These are phyloP conservation scores for Ctenosaura bakeri DNA, from an alignment of 2,797 vertebrate genomes.

Conservation along the genomic window DNA sequence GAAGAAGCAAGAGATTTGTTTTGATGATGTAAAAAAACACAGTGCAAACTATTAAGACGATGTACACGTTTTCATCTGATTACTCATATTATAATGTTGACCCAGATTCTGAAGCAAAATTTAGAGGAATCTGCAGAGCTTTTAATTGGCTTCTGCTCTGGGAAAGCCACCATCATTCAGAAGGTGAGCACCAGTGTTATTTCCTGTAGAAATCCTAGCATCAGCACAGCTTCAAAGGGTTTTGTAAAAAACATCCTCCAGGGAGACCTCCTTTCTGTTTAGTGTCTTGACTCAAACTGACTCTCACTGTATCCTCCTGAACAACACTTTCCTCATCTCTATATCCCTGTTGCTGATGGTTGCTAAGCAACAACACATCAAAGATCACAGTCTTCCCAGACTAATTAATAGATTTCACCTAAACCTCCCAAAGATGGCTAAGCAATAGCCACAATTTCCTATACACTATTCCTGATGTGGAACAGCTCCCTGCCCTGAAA, in stretches of 20 bases:
- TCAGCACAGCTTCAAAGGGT: constrained; percentile 20
- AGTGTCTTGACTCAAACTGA: not conserved
- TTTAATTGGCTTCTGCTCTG: constrained; percentile 18
- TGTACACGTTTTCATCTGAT: constrained; percentile 10
- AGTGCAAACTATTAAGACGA: constrained; percentile 4
- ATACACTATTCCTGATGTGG: not conserved
- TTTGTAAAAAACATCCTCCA: not conserved
- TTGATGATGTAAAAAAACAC: constrained; percentile 28
- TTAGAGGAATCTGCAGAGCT: constrained; percentile 18
- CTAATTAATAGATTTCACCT: constrained; percentile 67
- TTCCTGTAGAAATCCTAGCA: constrained; percentile 21
- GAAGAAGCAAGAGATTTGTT: constrained; percentile 40
- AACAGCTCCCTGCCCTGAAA: not conserved
- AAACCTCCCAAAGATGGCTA: constrained; percentile 65
- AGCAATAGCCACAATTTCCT: constrained; percentile 55
- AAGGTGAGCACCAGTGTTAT: constrained; percentile 11
- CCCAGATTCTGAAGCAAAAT: constrained; percentile 2
- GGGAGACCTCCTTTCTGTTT: not conserved
- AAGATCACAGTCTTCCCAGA: constrained; percentile 48
- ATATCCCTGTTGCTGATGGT: constrained; percentile 50
- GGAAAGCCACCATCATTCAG: constrained; percentile 7
- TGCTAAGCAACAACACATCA: constrained; percentile 70
- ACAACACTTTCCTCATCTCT: constrained; percentile 22
- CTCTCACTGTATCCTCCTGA: not conserved
- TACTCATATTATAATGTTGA: not conserved